Conservation (phyloP, 1,140 invertebrate genomes). For the Leptonema lineaticorne region DNA sequence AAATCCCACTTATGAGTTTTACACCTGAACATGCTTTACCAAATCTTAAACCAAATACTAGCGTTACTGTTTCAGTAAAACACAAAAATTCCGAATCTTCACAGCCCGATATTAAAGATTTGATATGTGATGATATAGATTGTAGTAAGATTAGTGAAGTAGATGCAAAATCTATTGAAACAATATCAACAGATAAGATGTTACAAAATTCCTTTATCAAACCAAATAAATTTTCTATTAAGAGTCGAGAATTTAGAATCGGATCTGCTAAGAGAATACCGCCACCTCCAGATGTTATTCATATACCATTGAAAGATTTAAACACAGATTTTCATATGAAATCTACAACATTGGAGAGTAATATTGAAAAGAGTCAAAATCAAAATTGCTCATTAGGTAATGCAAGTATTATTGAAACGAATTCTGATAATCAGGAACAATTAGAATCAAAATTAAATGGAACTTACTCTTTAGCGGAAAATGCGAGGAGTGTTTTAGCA, state of each 20-base stretch:
- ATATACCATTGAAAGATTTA: slow-evolving; percentile 35
- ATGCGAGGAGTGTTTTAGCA: not conserved
- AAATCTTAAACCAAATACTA: slow-evolving; percentile 32
- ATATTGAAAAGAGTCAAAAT: not conserved
- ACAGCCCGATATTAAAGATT: slow-evolving; percentile 1
- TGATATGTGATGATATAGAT: not conserved
- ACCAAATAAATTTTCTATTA: slow-evolving; percentile 16
- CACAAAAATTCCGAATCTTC: slow-evolving; percentile 10
- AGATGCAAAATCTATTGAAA: not conserved
- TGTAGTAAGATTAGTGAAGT: not conserved
- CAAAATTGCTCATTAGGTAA: not conserved
- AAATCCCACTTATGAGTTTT: slow-evolving; percentile 31
- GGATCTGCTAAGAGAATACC: slow-evolving; percentile 32
- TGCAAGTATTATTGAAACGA: not conserved
- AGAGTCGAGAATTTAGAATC: slow-evolving; percentile 31
- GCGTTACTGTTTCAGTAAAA: slow-evolving; percentile 19
- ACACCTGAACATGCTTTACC: slow-evolving; percentile 34
- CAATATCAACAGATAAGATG: not conserved
- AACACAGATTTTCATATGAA: slow-evolving; percentile 4
- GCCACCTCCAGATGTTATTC: slow-evolving; percentile 34
- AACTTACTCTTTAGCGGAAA: slow-evolving; percentile 30
- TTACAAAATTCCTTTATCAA: not conserved
- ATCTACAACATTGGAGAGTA: not conserved
- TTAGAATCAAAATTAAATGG: slow-evolving; percentile 35
- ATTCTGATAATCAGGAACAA: slow-evolving; percentile 6